A percentile compares a stretch with the other conserved stretches of the same genome.
Evolutionary conservation across 2,113 vertebrate genomes (phyloP).

Genomic region (Arvicanthis niloticus): DNA sequence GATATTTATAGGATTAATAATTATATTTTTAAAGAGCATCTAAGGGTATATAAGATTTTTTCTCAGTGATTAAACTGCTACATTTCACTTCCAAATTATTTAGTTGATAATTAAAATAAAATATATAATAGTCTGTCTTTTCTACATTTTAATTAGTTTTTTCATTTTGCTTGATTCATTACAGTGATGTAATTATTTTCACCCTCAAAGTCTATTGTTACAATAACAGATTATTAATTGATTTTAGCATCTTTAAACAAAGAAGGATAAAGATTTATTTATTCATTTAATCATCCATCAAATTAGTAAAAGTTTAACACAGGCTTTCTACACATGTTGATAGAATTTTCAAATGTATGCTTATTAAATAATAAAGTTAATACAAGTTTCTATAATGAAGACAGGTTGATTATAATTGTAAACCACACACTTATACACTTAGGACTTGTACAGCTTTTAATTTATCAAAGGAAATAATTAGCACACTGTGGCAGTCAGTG

Average conservation of each 20-base stretch:
- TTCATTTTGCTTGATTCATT: constrained; percentile 39
- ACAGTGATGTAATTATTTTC: background rate
- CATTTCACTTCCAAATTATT: background rate
- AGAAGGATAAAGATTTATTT: background rate
- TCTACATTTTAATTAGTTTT: background rate
- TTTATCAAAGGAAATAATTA: constrained; percentile 95
- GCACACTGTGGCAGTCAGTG: constrained; percentile 91
- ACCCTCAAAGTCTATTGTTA: background rate
- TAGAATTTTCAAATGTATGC: constrained; percentile 81
- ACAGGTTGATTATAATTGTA: constrained; percentile 89
- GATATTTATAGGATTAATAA: background rate
- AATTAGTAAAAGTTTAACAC: constrained; percentile 76
- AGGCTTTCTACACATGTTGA: constrained; percentile 78
- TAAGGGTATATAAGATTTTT: background rate
- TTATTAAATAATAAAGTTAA: constrained; percentile 87
- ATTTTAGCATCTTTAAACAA: constrained; percentile 1
- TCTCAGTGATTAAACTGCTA: background rate
- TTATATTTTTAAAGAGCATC: background rate
- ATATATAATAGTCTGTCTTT: background rate
- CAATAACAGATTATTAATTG: background rate
- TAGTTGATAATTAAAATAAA: constrained; percentile 52
- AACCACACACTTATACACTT: constrained; percentile 86
- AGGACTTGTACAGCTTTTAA: constrained; percentile 90
- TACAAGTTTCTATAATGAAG: constrained; percentile 86
- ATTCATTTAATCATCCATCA: constrained; percentile 75